phyloP scores from a whole-genome alignment of 2,888 invertebrate species.

The Nomada hirtipes region DNA sequence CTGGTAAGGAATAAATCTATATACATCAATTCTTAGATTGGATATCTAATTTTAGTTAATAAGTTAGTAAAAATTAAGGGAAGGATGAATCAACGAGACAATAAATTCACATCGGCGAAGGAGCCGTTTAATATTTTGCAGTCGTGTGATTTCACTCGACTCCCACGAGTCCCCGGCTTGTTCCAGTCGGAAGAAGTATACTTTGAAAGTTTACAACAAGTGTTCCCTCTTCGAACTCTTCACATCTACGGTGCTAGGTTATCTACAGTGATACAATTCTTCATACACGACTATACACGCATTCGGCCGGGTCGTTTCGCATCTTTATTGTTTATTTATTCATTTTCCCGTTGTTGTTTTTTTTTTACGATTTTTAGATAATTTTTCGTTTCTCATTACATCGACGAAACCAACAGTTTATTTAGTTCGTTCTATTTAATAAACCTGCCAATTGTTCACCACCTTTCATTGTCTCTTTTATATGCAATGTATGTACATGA shows the following conservation, averaged over 20 bases:
- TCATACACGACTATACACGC: constrained; percentile 67
- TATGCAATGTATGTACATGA: constrained; percentile 65
- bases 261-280: constrained; percentile 83
- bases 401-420: not conserved
- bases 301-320: constrained; percentile 43
- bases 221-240: constrained; percentile 64
- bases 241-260: constrained; percentile 80
- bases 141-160: constrained; percentile 50
- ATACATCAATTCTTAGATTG: not conserved
- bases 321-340: constrained; percentile 30
- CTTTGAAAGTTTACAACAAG: constrained; percentile 58
- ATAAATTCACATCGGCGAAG: constrained; percentile 46
- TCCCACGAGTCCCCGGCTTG: constrained; percentile 45
- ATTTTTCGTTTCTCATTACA: constrained; percentile 1
- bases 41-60: not conserved
- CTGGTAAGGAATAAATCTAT: not conserved
- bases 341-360: constrained; percentile 18
- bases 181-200: constrained; percentile 50
- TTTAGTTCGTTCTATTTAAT: constrained; percentile 40
- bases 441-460: constrained; percentile 12
- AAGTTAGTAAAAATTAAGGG: not conserved
- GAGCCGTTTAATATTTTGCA: constrained; percentile 57
- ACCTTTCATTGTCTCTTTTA: not conserved
- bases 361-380: not conserved
- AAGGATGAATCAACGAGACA: not conserved